These are phyloP conservation scores for Scelioninae gen. 1 DNA, from an alignment of 2,888 invertebrate species.

Conservation along the genomic window DNA sequence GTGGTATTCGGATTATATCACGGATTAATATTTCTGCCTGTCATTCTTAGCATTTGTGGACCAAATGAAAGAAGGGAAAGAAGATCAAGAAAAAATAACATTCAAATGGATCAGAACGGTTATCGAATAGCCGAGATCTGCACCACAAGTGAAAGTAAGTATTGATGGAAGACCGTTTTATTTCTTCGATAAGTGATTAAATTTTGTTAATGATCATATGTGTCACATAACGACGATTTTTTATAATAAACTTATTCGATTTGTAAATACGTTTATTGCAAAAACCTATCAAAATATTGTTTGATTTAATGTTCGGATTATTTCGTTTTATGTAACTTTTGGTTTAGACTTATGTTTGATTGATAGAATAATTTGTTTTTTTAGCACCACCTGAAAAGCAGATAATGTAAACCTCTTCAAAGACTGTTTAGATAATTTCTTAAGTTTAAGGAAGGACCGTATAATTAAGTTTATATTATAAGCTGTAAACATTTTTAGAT, in stretches of 20 bases:
- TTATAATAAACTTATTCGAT: constrained; percentile 33
- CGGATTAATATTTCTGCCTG: constrained; percentile 85
- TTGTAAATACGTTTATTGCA: constrained; percentile 36
- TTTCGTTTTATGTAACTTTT: constrained; percentile 16
- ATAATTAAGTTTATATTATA: constrained; percentile 49
- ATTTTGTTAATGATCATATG: constrained; percentile 34
- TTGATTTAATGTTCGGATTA: constrained; percentile 1
- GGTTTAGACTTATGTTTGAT: constrained; percentile 28
- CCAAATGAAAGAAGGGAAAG: constrained; percentile 76
- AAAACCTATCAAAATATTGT: constrained; percentile 27
- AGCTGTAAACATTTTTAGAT: constrained; percentile 56
- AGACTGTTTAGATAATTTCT: constrained; percentile 66
- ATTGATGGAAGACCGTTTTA: constrained; percentile 23
- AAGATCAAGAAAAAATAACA: constrained; percentile 53
- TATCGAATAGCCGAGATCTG: constrained; percentile 65
- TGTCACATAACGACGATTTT: constrained; percentile 13
- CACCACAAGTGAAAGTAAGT: constrained; percentile 62
- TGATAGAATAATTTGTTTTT: constrained; percentile 48
- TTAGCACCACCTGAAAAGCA: constrained; percentile 60
- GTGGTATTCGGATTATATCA: constrained; percentile 85
- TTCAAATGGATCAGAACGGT: constrained; percentile 61
- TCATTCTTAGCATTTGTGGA: constrained; percentile 85
- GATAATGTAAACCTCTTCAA: constrained; percentile 58
- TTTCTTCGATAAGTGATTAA: constrained; percentile 8
- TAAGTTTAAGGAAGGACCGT: constrained; percentile 37